Conservation (phyloP, 2,888 invertebrate species). For the Ormia ochracea region DNA sequence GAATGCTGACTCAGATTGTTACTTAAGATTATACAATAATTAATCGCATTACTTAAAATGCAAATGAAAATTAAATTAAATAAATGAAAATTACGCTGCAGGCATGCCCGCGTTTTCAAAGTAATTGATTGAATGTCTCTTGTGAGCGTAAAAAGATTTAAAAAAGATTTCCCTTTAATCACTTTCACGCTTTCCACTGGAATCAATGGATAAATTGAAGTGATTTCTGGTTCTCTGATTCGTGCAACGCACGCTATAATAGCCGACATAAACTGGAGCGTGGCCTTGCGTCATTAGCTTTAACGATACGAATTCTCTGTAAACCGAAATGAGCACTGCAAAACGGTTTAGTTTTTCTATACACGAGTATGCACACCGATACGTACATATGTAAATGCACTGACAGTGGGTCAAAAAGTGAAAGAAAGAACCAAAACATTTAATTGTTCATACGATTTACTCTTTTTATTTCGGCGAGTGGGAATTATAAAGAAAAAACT, state of each 20-base stretch:
- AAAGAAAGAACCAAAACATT: too few relatives aligned
- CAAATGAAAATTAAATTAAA: neutral
- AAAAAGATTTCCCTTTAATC: neutral
- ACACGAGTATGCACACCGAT: too few relatives aligned
- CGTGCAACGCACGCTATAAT: neutral
- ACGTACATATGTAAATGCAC: too few relatives aligned
- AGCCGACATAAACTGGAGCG: neutral
- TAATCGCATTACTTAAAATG: neutral
- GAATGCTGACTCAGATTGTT: conserved; percentile 4
- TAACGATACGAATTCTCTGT: too few relatives aligned
- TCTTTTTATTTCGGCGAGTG: too few relatives aligned
- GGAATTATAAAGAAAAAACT: too few relatives aligned
- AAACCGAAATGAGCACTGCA: too few relatives aligned
- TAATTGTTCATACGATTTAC: too few relatives aligned
- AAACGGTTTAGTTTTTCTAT: too few relatives aligned
- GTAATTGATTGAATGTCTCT: conserved; percentile 16
- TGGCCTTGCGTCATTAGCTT: too few relatives aligned
- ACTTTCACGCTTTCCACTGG: neutral
- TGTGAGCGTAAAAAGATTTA: conserved; percentile 6
- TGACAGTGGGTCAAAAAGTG: too few relatives aligned
- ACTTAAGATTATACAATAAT: neutral
- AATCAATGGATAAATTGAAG: neutral
- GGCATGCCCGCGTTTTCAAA: neutral
- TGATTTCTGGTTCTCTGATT: neutral
- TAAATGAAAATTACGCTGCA: neutral